Conservation (phyloP, 2,797 vertebrate genomes). For the Phaenicophaeus curvirostris region DNA sequence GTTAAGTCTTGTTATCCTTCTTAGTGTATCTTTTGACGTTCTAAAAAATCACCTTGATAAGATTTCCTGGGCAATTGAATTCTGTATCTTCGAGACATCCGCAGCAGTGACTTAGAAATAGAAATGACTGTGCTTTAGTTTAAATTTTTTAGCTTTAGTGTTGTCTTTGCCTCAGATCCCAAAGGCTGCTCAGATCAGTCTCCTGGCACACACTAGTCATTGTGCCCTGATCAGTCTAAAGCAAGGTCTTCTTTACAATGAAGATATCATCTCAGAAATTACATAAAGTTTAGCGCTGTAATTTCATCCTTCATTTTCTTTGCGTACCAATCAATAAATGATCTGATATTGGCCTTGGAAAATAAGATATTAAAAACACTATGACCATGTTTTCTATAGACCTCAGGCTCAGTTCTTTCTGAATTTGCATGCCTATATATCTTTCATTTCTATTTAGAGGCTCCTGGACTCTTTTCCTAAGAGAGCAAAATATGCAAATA, state of each 20-base stretch:
- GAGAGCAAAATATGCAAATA: background rate
- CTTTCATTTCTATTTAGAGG: background rate
- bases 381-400: background rate
- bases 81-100: background rate
- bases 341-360: background rate
- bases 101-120: background rate
- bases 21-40: slow-evolving; percentile 8
- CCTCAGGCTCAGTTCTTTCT: slow-evolving; percentile 6
- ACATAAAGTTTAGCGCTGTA: background rate
- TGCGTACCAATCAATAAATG: background rate
- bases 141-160: background rate
- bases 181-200: background rate
- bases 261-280: background rate
- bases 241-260: background rate
- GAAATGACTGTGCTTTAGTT: background rate
- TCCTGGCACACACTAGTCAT: background rate
- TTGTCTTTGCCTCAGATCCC: background rate
- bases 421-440: background rate
- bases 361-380: background rate
- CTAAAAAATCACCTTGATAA: background rate
- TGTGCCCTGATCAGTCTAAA: background rate
- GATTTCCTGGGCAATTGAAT: background rate
- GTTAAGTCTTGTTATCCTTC: background rate
- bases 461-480: background rate
- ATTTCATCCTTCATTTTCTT: background rate